Evolutionary conservation across 2,797 vertebrate species (phyloP).

Genomic region (Myotis findleyi): DNA sequence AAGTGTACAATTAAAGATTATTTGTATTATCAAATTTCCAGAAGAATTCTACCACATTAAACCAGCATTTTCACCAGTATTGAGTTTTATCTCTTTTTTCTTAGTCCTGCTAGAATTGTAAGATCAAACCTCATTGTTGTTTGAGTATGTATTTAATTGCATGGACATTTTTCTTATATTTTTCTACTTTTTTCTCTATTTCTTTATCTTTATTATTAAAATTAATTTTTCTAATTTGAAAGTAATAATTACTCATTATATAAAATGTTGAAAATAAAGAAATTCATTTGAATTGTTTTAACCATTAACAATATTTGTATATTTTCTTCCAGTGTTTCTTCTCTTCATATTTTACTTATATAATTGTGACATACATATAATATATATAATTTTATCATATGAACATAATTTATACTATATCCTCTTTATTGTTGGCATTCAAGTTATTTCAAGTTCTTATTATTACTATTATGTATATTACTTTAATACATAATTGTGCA

Average conservation of each 20-base stretch:
- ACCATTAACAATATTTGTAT: neutral
- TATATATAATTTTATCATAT: neutral
- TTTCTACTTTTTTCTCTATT: neutral
- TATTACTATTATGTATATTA: neutral
- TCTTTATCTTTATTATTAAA: neutral
- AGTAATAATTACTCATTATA: neutral
- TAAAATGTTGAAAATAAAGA: neutral
- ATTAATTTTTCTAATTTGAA: neutral
- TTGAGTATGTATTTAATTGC: neutral
- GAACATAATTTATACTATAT: neutral
- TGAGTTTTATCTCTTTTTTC: neutral
- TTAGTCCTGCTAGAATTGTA: neutral
- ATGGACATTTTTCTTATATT: neutral
- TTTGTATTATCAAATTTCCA: conserved; percentile 23
- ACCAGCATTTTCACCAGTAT: neutral
- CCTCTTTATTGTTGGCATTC: neutral
- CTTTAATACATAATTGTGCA: neutral
- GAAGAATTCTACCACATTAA: conserved; percentile 14
- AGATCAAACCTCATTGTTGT: neutral
- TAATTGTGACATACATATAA: neutral
- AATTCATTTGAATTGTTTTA: conserved; percentile 1
- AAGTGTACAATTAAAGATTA: neutral
- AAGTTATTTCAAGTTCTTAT: conserved; percentile 8
- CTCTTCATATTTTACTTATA: conserved; percentile 7
- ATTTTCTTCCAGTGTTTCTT: conserved; percentile 27